Evolutionary conservation across 2,888 invertebrate species (phyloP), one percentile per base, ranked within the genome.

Genomic region (Drosophila rubida): DNA sequence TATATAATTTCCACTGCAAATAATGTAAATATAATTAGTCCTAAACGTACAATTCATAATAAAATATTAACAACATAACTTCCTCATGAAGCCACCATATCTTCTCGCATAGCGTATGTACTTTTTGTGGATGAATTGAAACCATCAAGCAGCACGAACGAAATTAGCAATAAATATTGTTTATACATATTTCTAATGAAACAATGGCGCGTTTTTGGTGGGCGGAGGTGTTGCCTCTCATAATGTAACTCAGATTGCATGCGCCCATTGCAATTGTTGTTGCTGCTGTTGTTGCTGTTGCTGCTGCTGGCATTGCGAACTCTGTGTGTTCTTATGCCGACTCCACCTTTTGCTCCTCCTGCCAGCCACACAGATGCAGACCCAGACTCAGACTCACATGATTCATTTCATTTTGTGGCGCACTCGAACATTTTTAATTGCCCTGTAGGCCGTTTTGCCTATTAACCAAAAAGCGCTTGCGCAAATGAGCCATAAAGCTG

Each of bases 391-490:
- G 35, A 37, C 39, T 54, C 46, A 37, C 69, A 62, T 74, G 66
- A 62, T 62, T 74, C 66, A 74, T 74, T 60, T 55, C 9, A 51
- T 58, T 57, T 53, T 67, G 58, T 41, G 37, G 46, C 67, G 73
- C 49, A 61, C 65, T 54, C 35, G 41, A 41, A 30, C 13, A 53
- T 53, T 70, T 82, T 70, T 78, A 78, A 80, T 80, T 85, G 71
- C 63, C 79, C 70, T 74, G 84, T 84, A 85, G 84, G 84, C 81
- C 75, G 83, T 68, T 80, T 81, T 62, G 79, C 73, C 70, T 75
- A 82, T 83, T 83, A 83, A 70, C 49, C 61, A 60, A 64, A 57
- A 55, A 16, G 44, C 30, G 58, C 74, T 80, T 82, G 78, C 78
- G 78, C 70, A 80, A 80, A 70, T 73, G 57, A 64, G 62, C 48